phyloP scores from a whole-genome alignment of 2,888 invertebrate species.

The Ditula angustiorana region DNA sequence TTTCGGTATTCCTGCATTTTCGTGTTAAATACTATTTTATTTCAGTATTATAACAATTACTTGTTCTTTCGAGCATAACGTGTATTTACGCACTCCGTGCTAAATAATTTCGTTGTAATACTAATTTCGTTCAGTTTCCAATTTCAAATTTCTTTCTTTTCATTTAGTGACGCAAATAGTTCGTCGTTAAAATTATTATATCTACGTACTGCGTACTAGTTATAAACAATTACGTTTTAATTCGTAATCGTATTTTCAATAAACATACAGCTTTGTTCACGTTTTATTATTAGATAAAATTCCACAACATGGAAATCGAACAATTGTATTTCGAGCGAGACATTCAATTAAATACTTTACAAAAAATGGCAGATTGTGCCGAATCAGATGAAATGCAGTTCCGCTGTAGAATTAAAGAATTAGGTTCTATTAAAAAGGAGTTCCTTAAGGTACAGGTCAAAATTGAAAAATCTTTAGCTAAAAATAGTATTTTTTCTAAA shows the following conservation, averaged over 20 bases:
- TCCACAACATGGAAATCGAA: not conserved
- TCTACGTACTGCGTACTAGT: not conserved
- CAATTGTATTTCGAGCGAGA: not conserved
- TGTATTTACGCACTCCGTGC: not conserved
- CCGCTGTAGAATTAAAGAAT: not conserved
- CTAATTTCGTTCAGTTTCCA: not conserved
- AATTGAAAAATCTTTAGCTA: constrained; percentile 1
- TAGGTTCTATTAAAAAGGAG: not conserved
- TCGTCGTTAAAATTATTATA: not conserved
- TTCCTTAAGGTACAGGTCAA: not conserved
- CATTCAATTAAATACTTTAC: not conserved
- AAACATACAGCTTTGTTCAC: not conserved
- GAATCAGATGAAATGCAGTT: not conserved
- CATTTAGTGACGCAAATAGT: too few relatives aligned
- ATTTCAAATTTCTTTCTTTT: not conserved
- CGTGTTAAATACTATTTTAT: not conserved
- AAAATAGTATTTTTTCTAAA: not conserved
- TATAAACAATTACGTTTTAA: too few relatives aligned
- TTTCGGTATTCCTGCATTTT: not conserved
- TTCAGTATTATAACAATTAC: not conserved
- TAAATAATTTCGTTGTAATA: not conserved
- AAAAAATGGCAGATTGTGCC: constrained; percentile 2
- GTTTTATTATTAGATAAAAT: not conserved
- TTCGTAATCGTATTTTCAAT: not conserved
- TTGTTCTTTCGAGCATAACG: not conserved